Base-by-base conservation (phyloP, 2,113 vertebrate species). In the Nicator chloris region DNA sequence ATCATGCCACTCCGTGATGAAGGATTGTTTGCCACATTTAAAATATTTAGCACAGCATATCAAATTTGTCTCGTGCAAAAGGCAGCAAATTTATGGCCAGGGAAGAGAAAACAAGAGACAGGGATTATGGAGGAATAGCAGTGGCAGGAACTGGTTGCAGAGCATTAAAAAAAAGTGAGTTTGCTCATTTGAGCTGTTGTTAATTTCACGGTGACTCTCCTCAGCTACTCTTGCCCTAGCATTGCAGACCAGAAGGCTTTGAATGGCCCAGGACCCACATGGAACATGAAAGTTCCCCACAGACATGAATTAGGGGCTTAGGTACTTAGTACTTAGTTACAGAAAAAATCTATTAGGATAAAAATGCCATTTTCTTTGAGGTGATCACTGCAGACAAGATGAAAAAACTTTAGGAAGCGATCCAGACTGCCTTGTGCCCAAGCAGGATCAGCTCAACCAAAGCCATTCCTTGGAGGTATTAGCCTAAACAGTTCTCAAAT, bases 41-140 rank as follows among this genome's bases (percentile, higher is more conserved):
- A 94, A 93, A 96, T 81, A 92, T 71, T 94, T 96, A 94, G 92
- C 90, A 78, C 23, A 42, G 73, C 31, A 10, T 57, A 88, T 83
- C 88, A 82, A 72, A 87, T 91, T 91, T 92, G 61, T 79, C 53
- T 86, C 30, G 37, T 86, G 86, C 77, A 95, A 94, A 78, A 93
- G 42, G 65, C 88, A 90, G 82, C n/a, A 75, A 83, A 92, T 86
- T 88, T 88, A 93, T 64, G 72, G 49, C 49, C 31, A 23, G 40
- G 23, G 27, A 59, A 86, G 45, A 56, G 39, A 86, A 92, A 90
- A 49, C 35, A 92, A 77, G 64, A 71, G 64, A 50, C 21, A 9
- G 39, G 33, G 20, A 44, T 75, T 86, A 37, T 30, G 20, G 5
- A 23, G 35, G 15, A 90, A 72, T 47, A 86, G 51, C 50, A 61